Base-by-base conservation (phyloP, 1,140 invertebrate species). In the Drosophila aff. region DNA sequence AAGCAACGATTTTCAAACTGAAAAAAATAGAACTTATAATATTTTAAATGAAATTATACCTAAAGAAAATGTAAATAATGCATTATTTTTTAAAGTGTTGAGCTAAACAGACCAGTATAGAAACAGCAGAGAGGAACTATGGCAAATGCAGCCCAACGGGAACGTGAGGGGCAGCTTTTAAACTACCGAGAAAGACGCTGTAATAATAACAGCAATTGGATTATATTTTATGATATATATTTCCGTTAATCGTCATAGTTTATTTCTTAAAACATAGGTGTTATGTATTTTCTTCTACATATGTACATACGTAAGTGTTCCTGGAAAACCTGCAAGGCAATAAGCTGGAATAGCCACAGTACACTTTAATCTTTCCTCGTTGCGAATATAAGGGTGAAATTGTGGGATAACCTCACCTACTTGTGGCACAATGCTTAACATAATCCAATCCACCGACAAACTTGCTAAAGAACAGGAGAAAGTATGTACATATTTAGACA, bases 401-500 rank as follows among this genome's bases (percentile, higher is more conserved):
- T 47, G 63, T 52, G 57, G 49, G 63, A 61, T 58, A 74, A 75
- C 69, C 69, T 23, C 71, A 73, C 72, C 64, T 63, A 85, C 75
- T 81, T 50, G 61, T 62, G 64, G 72, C 76, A n/a, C 15, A 57
- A 40, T 40, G 36, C 21, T 40, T 26, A 40, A 79, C 83, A 86
- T 86, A 82, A 86, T 86, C 60, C 79, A 76, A 86, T 82, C 52
- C 64, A 72, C 59, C 65, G 67, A 67, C 50, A 46, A 52, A 60
- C 52, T 58, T 60, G 41, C 49, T 38, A 13, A 44, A 36, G 28
- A 44, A 26, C 40, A 82, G 33, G 46, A 13, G n/a, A 33, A 68
- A 49, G 13, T 50, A 64, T 13, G 13, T 50, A 64, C 9, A 23
- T 23, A 26, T 26, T 4, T 26, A 16, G 18, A 26, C 13, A 10